Base-by-base conservation (phyloP, 2,113 vertebrate genomes). In the Phyllostomus hastatus region DNA sequence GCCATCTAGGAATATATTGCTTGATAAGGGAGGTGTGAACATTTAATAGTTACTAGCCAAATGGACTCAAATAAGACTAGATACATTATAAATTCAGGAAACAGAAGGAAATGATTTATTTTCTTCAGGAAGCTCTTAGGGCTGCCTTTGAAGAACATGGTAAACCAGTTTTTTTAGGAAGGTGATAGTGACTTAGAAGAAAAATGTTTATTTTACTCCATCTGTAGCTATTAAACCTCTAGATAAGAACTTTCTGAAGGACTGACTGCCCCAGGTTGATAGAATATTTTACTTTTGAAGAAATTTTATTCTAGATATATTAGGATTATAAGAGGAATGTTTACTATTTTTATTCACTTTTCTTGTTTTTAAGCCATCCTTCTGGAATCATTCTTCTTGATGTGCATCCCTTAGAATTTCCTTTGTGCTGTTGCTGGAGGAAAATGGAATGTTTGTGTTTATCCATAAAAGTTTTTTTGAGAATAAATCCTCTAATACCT, bases 261-360 rank as follows among this genome's bases (percentile, higher is more conserved):
- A 87, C 41, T 69, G 17, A 54, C 52, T 69, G 5, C 8, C 20
- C 79, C 1, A 92, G 41, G 4, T 69, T 84, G 20, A 88, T 85
- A 83, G 17, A 81, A 50, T 89, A 83, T 82, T 75, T 95, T 70
- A 81, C 15, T 90, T 95, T 82, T 50, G 11, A 94, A 64, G 46
- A 91, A 73, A n/a, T 93, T 86, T 80, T 79, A 84, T 94, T 78
- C 33, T 69, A 72, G 70, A 19, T 54, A 43, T 59, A 10, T 61
- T 96, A 88, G 50, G 22, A 87, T 87, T 92, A 20, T 81, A 81
- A 95, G 61, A 80, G 64, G 66, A 83, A 1, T 59, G 2, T 93
- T 96, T 76, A 28, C 11, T 94, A 4, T 87, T 78, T 94, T 61
- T 95, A 66, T n/a, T 95, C 50, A 92, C 11, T 78, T 35, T 90